Evolutionary conservation across 64 coral and sea anemone genomes (phyloP), one percentile per base, ranked within the genome.

Genomic region (Platygyra sinensis): DNA sequence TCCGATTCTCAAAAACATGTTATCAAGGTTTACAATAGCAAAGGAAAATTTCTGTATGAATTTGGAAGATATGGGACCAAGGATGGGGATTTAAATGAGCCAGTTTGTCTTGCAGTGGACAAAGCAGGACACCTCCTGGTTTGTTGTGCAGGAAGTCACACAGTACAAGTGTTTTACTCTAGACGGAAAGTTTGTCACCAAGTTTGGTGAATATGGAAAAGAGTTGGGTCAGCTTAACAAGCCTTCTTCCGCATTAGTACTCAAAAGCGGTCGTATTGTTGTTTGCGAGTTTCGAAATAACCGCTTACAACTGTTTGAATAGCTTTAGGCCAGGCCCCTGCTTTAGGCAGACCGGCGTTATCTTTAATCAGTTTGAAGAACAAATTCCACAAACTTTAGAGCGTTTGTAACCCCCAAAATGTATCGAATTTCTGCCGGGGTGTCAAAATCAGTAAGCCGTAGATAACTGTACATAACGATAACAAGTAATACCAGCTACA

Each of bases 51-150:
- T 72, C 28, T 71, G 33, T 71, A 85, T 25, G 81, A 85, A 28
- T 85, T 85, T 85, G 81, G 62, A 10, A 29, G 20, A 51, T 9
- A 38, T 17, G 67, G 27, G 62, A 39, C 52, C 6, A 4, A 8
- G 6, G 89, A 64, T 76, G 80, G 52, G 24, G 67, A 50, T 12
- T 46, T 91, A 22, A 27, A 65, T 50, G 27, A 25, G 22, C 89
- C 89, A 28, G 20, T 10, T n/a, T 80, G 89, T 10, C 52, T 91
- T 38, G 80, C 89, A 39, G 38, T 77, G 22, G 89, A 91, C n/a
- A 83, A 84, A 63, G 28, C 72, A 16, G 54, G 73, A 19, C 18
- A 91, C 27, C 80, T 91, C 38, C 38, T 83, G 32, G 32, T 85
- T 24, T 82, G 78, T 63, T 80, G 52, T 22, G 33, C 22, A 30